These are phyloP conservation scores for Leptocoma aspasia DNA, from an alignment of 2,113 vertebrate genomes.

Conservation along the genomic window DNA sequence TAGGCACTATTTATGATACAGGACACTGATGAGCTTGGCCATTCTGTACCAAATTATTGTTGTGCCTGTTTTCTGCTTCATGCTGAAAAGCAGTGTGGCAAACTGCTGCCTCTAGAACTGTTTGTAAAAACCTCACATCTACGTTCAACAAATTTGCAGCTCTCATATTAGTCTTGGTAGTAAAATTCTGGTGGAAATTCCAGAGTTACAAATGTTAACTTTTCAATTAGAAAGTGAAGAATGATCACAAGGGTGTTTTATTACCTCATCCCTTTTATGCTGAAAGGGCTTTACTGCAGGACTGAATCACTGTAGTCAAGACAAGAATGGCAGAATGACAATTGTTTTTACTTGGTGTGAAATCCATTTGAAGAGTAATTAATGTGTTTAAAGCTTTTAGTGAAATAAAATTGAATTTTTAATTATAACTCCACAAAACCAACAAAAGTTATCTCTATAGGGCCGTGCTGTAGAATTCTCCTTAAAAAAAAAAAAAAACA, in stretches of 20 bases:
- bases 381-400: neutral
- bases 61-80: neutral
- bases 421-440: neutral
- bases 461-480: neutral
- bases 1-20: neutral
- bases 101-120: neutral
- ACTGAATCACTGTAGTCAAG: neutral
- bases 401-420: neutral
- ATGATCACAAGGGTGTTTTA: neutral
- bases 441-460: neutral
- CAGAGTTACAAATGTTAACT: neutral
- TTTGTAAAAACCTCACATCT: neutral
- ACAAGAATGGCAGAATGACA: neutral
- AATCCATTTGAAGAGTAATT: neutral
- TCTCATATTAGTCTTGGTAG: neutral
- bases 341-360: neutral
- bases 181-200: neutral
- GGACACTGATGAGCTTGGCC: neutral
- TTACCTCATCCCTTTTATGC: neutral
- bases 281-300: neutral
- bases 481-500: neutral
- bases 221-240: neutral
- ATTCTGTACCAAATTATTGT: neutral
- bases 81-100: neutral
- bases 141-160: fast-evolving